A percentile compares a stretch with the other conserved stretches of the same genome.
Conservation (phyloP, 2,888 invertebrate species). For the Plagodis pulveraria region DNA sequence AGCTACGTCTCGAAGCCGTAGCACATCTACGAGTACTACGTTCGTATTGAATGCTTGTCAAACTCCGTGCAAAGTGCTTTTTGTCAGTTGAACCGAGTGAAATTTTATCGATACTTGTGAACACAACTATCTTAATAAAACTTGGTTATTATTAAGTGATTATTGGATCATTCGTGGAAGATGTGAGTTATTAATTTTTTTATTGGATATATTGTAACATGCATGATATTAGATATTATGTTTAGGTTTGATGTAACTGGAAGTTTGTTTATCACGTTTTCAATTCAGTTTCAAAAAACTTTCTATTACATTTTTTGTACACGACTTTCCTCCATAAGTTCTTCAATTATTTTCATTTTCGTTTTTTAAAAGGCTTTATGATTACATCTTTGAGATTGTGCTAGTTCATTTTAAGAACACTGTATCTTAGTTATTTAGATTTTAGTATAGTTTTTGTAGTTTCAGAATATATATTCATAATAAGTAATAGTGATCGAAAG, state of each 20-base stretch:
- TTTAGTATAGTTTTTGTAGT: no score
- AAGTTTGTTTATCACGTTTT: no score
- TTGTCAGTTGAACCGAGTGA: conserved; percentile 33
- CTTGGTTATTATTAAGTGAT: conserved; percentile 25
- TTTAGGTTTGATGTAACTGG: neutral
- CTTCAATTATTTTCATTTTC: no score
- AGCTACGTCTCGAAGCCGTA: conserved; percentile 44
- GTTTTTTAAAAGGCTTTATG: no score
- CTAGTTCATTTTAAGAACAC: no score
- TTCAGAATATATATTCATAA: no score
- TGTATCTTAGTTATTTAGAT: no score
- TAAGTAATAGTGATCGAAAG: no score
- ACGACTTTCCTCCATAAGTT: no score
- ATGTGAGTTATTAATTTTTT: conserved; percentile 22
- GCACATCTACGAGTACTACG: conserved; percentile 35
- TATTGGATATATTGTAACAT: conserved; percentile 2
- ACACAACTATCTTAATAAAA: conserved; percentile 27
- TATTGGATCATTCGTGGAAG: conserved; percentile 33
- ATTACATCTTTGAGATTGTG: no score
- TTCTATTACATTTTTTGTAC: no score
- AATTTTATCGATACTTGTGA: conserved; percentile 31
- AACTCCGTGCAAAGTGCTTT: conserved; percentile 42
- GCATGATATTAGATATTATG: conserved; percentile 1
- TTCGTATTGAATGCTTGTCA: conserved; percentile 41
- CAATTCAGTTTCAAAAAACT: no score